A percentile compares a stretch with the other conserved stretches of the same genome.
Conservation (phyloP, 2,113 vertebrate genomes). For the Chaetorhynchus papuensis region DNA sequence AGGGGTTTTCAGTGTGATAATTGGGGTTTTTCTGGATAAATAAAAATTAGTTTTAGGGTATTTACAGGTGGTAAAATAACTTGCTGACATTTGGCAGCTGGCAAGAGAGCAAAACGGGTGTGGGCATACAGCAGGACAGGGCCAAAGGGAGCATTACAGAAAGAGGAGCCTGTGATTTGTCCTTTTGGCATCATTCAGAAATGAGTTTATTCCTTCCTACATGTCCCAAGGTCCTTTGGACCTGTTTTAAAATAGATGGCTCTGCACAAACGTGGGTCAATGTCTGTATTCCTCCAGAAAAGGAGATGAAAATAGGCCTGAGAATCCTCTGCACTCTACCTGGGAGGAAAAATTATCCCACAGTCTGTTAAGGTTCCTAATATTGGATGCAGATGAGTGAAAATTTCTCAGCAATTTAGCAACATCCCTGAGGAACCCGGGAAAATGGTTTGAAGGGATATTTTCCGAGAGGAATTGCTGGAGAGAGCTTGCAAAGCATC, state of each 20-base stretch:
- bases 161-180: neutral
- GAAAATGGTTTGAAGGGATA: neutral
- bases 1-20: neutral
- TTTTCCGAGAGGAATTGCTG: neutral
- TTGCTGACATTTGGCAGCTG: neutral
- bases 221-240: neutral
- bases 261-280: neutral
- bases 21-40: neutral
- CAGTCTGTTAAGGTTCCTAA: neutral
- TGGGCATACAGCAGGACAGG: neutral
- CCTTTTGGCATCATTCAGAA: neutral
- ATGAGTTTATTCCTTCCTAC: neutral
- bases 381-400: slow-evolving; percentile 6
- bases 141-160: neutral
- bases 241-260: neutral
- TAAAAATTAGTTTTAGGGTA: neutral
- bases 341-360: neutral
- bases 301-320: neutral
- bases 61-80: neutral
- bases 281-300: neutral
- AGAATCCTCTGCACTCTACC: neutral
- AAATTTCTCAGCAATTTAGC: neutral
- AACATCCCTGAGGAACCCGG: neutral
- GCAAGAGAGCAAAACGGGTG: accelerated
- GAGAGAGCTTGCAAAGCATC: neutral